Percentiles rank a stretch among this genome's conserved stretches.
These are phyloP conservation scores for Pitta sordida DNA, from an alignment of 2,113 vertebrate species.

Conservation along the genomic window DNA sequence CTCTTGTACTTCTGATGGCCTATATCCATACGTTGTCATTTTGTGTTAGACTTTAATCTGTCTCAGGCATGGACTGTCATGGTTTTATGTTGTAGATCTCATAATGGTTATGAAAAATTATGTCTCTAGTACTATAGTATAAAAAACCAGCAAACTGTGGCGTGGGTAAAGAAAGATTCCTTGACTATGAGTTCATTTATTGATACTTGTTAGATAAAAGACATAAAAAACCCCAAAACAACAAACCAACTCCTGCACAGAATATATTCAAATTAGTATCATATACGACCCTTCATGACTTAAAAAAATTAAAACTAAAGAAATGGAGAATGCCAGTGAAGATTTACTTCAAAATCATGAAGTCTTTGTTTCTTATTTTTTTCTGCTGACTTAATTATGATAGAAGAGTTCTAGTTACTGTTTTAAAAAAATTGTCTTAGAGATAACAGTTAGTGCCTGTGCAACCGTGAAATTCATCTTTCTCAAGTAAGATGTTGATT, in stretches of 20 bases:
- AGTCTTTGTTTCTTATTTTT: not conserved
- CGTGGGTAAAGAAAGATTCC: not conserved
- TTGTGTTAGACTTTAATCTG: not conserved
- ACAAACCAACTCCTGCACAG: not conserved
- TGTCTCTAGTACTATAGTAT: not conserved
- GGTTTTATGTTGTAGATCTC: not conserved
- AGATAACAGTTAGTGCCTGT: not conserved
- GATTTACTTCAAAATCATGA: not conserved
- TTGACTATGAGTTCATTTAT: not conserved
- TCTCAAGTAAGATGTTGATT: not conserved
- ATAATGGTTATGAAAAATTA: not conserved
- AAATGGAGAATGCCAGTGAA: not conserved
- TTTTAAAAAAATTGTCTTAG: not conserved
- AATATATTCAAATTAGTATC: not conserved
- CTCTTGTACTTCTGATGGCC: not conserved
- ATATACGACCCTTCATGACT: not conserved
- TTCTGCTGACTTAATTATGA: not conserved
- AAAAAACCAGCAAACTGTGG: not conserved
- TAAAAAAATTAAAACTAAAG: not conserved
- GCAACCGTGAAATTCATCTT: not conserved
- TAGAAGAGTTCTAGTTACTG: not conserved
- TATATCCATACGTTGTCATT: not conserved
- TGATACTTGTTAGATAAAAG: not conserved
- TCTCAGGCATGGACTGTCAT: not conserved
- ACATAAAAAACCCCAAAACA: not conserved